Evolutionary conservation across 35 echinoderm and acorn worm species (phyloP).

Genomic region (Stichopus chloronotus): DNA sequence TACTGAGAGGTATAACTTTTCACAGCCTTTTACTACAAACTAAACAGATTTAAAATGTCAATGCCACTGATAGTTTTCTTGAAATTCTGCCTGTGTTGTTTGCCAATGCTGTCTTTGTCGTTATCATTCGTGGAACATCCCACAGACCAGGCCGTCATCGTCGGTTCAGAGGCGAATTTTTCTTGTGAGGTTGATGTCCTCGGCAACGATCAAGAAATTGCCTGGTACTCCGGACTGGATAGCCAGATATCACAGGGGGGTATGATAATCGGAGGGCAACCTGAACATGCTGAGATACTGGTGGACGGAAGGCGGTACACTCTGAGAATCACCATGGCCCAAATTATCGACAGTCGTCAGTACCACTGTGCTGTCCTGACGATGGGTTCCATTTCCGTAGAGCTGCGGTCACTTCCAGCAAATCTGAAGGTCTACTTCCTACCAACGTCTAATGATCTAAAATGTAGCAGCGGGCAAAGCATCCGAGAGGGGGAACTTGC

Average conservation of each 20-base stretch:
- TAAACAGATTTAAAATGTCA: no score
- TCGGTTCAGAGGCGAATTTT: not conserved
- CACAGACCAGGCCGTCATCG: not conserved
- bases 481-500: not conserved
- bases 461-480: not conserved
- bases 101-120: not conserved
- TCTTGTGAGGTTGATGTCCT: not conserved
- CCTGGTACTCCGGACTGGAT: not conserved
- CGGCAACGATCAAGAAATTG: not conserved
- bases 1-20: no score
- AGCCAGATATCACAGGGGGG: not conserved
- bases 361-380: not conserved
- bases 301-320: not conserved
- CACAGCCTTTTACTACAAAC: no score
- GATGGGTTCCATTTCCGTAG: not conserved
- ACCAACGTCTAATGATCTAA: not conserved
- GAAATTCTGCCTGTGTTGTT: not conserved
- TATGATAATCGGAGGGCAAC: not conserved
- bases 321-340: not conserved
- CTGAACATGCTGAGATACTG: not conserved
- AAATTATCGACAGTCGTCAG: not conserved
- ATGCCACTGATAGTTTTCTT: no score
- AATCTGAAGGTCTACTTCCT: not conserved
- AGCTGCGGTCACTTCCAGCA: not conserved
- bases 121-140: not conserved